Percentiles rank a stretch among this genome's conserved stretches.
Conservation (phyloP, 2,113 vertebrate species). For the Stigmatopora argus region DNA sequence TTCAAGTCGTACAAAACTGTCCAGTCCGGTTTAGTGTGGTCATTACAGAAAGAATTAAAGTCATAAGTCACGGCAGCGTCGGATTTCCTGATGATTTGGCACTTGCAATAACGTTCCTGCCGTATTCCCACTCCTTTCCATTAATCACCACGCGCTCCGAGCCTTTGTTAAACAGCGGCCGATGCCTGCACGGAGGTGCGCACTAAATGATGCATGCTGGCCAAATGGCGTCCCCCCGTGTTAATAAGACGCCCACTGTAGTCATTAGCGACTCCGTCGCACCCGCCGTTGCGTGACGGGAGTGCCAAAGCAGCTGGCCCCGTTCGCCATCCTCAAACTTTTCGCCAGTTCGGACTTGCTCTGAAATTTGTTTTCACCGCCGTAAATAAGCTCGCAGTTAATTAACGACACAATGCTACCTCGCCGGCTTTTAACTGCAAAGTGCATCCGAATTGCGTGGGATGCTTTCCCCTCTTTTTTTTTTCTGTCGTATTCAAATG, state of each 20-base stretch:
- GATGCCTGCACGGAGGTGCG: slow-evolving; percentile 16
- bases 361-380: slow-evolving; percentile 24
- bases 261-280: slow-evolving; percentile 59
- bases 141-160: slow-evolving; percentile 34
- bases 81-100: neutral
- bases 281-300: slow-evolving; percentile 45
- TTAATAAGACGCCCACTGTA: slow-evolving; percentile 53
- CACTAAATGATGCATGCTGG: slow-evolving; percentile 51
- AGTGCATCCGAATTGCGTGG: slow-evolving; percentile 29
- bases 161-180: slow-evolving; percentile 38
- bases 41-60: too few species aligned
- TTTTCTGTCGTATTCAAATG: slow-evolving; percentile 24
- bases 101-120: neutral
- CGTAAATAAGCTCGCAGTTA: neutral
- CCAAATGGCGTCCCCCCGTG: slow-evolving; percentile 48
- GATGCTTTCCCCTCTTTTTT: slow-evolving; percentile 9
- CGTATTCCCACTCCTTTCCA: slow-evolving; percentile 5
- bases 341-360: neutral
- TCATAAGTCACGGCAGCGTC: too few species aligned
- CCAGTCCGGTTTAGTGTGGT: too few species aligned
- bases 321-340: slow-evolving; percentile 12
- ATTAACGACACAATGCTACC: slow-evolving; percentile 11
- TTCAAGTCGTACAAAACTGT: too few species aligned
- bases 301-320: slow-evolving; percentile 42
- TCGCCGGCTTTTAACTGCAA: slow-evolving; percentile 22